Percentiles rank a stretch among this genome's conserved stretches.
These are phyloP conservation scores for Nematostella vectensis DNA, from an alignment of 92 coral and sea anemone genomes.

Conservation along the genomic window DNA sequence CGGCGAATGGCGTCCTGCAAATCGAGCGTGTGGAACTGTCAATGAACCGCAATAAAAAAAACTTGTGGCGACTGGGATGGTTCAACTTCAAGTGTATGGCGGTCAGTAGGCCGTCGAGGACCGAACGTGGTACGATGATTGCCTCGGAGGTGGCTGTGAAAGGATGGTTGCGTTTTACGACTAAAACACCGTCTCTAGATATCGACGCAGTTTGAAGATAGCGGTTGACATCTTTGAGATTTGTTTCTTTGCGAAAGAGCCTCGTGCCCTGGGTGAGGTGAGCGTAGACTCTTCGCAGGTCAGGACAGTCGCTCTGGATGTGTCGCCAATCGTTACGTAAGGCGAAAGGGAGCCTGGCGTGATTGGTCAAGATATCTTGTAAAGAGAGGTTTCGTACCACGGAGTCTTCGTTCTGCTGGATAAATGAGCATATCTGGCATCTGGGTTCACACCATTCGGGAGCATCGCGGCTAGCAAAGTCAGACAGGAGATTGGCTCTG, in stretches of 20 bases:
- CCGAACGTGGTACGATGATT: constrained; percentile 13
- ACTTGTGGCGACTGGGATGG: constrained; percentile 28
- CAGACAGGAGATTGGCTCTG: constrained; percentile 48
- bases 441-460: constrained; percentile 38
- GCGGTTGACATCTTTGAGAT: constrained; percentile 24
- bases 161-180: constrained; percentile 25
- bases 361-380: constrained; percentile 19
- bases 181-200: constrained; percentile 33
- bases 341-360: constrained; percentile 19
- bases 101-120: constrained; percentile 26
- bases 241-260: constrained; percentile 18
- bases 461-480: constrained; percentile 58
- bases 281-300: constrained; percentile 33
- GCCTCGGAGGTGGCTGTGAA: constrained; percentile 12
- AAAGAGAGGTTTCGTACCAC: constrained; percentile 35
- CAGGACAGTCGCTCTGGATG: constrained; percentile 36
- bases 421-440: constrained; percentile 43
- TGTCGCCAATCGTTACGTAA: constrained; percentile 33
- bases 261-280: constrained; percentile 35
- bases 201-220: constrained; percentile 18
- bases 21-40: neutral
- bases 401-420: constrained; percentile 23
- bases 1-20: constrained; percentile 3
- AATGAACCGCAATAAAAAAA: constrained; percentile 6
- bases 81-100: constrained; percentile 27